Conservation (phyloP, 30 jellyfish, hydroid and myxozoan genomes). For the Aurelia sp. region DNA sequence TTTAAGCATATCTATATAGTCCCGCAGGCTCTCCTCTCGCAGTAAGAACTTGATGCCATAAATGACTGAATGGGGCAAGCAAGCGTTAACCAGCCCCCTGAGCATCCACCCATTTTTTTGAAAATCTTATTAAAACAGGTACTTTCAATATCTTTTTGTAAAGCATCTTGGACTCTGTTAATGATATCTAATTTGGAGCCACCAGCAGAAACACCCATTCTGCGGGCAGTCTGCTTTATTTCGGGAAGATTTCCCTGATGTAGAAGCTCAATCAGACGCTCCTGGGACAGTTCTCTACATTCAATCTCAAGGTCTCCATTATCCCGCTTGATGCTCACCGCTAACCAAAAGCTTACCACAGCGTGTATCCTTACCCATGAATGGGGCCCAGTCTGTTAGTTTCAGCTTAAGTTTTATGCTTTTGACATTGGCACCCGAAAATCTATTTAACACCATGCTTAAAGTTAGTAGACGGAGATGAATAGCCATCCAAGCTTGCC, state of each 20-base stretch:
- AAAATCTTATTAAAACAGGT: slow-evolving; percentile 36
- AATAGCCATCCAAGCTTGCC: too few species aligned
- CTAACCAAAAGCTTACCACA: slow-evolving; percentile 1
- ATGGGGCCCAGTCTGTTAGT: slow-evolving; percentile 61
- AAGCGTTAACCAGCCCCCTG: slow-evolving; percentile 64
- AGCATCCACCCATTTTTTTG: slow-evolving; percentile 42
- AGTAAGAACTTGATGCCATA: slow-evolving; percentile 49
- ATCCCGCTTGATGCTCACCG: slow-evolving; percentile 38
- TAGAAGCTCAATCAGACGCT: slow-evolving; percentile 31
- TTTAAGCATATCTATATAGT: slow-evolving; percentile 39
- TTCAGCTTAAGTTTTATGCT: slow-evolving; percentile 17
- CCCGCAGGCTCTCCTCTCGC: slow-evolving; percentile 64
- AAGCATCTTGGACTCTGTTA: slow-evolving; percentile 17
- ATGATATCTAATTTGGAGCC: slow-evolving; percentile 50
- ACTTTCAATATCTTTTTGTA: slow-evolving; percentile 7
- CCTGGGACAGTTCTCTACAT: slow-evolving; percentile 50
- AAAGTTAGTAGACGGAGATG: too few species aligned
- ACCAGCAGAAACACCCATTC: slow-evolving; percentile 15
- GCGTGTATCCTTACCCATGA: slow-evolving; percentile 28
- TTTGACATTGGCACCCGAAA: background rate
- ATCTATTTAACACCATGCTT: slow-evolving; percentile 22
- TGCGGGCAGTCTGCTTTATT: slow-evolving; percentile 15
- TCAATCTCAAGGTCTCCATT: slow-evolving; percentile 34
- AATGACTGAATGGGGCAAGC: slow-evolving; percentile 64
- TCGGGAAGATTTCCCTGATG: slow-evolving; percentile 5